phyloP scores from a whole-genome alignment of 2,888 invertebrate genomes.

The Julus scanicus region DNA sequence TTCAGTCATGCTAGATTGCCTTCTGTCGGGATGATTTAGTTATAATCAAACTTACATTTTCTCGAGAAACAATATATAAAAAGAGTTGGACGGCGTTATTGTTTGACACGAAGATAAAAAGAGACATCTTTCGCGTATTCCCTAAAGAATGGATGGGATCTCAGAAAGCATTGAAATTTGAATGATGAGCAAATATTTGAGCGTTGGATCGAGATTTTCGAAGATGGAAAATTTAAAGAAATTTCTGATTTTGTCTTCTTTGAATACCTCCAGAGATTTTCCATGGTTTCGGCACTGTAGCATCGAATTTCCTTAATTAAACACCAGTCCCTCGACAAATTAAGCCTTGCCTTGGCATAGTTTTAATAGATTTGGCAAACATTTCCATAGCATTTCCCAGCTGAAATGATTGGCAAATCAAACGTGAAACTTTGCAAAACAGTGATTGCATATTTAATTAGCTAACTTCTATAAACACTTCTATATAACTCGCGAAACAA shows the following conservation, averaged over 20 bases:
- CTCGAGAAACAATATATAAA: neutral
- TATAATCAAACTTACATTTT: conserved; percentile 13
- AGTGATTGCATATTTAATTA: conserved; percentile 38
- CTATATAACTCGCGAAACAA: neutral
- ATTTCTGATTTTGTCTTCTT: neutral
- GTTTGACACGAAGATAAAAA: neutral
- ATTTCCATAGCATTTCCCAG: neutral
- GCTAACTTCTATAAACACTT: no score
- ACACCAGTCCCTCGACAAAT: conserved; percentile 20
- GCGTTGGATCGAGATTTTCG: neutral
- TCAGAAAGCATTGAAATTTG: neutral
- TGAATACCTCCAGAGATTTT: neutral
- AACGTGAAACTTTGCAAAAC: conserved; percentile 36
- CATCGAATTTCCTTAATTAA: neutral
- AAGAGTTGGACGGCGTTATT: neutral
- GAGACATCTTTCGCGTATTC: neutral
- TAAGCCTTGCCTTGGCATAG: neutral
- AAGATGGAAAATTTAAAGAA: neutral
- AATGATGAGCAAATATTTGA: conserved; percentile 34
- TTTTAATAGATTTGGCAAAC: conserved; percentile 45
- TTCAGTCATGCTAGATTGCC: neutral
- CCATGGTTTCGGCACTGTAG: neutral
- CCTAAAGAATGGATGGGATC: neutral
- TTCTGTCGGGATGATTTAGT: conserved; percentile 10
- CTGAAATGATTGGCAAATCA: conserved; percentile 34